Evolutionary conservation across 2,888 invertebrate genomes (phyloP).

Genomic region (Drosophila colorata): DNA sequence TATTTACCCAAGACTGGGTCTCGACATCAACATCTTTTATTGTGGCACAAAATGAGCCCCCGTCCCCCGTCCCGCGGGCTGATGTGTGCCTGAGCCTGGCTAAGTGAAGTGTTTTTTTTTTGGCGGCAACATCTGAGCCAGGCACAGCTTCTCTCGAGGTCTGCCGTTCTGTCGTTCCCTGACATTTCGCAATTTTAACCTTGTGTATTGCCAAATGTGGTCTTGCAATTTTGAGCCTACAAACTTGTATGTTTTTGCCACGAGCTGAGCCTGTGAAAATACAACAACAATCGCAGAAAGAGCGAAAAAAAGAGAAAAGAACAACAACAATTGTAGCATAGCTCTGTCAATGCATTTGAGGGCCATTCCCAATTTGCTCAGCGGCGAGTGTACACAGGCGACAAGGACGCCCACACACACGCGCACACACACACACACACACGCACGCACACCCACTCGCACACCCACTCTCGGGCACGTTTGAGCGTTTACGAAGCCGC

Average conservation of each 20-base stretch:
- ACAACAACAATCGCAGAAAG: conserved; percentile 18
- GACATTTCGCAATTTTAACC: conserved; percentile 72
- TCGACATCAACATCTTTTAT: conserved; percentile 48
- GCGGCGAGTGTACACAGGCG: conserved; percentile 53
- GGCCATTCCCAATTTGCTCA: conserved; percentile 64
- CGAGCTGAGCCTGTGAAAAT: conserved; percentile 48
- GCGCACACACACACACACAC: background rate
- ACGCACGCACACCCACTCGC: background rate
- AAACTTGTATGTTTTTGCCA: conserved; percentile 52
- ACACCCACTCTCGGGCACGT: conserved; percentile 16
- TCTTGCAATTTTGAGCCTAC: conserved; percentile 78
- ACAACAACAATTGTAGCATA: conserved; percentile 60
- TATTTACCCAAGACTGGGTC: conserved; percentile 46
- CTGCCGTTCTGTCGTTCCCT: conserved; percentile 44
- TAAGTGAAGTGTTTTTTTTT: conserved; percentile 42
- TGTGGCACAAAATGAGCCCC: conserved; percentile 19
- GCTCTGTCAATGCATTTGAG: conserved; percentile 79
- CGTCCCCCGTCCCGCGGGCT: conserved; percentile 8
- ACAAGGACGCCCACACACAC: conserved; percentile 47
- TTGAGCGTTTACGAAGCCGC: conserved; percentile 46
- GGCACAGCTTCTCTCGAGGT: conserved; percentile 50
- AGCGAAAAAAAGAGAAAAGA: conserved; percentile 25
- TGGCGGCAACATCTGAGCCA: conserved; percentile 33
- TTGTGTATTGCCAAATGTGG: conserved; percentile 75
- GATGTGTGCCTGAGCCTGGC: conserved; percentile 14